phyloP scores from a whole-genome alignment of 2,888 invertebrate genomes.

The Oscheius sp. region DNA sequence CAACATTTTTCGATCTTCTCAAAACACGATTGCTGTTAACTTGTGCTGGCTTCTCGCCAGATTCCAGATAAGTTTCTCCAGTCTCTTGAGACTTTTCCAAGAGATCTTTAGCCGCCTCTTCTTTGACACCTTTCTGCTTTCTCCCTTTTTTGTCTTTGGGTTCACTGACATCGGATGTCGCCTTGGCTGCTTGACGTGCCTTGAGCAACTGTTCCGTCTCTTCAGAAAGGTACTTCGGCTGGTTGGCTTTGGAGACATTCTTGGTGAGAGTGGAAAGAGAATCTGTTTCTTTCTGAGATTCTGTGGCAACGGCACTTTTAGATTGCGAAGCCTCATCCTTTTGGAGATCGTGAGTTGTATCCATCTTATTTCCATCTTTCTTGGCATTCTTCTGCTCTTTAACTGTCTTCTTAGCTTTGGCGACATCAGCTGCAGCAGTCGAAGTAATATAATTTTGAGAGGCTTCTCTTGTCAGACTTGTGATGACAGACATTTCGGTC shows the following conservation, averaged over 20 bases:
- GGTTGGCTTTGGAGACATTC: conserved; percentile 6
- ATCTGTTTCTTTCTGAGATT: conserved; percentile 12
- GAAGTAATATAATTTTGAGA: conserved; percentile 5
- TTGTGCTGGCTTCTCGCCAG: background rate
- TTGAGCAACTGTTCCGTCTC: conserved; percentile 36
- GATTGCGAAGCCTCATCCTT: background rate
- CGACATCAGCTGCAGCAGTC: background rate
- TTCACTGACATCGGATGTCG: conserved; percentile 6
- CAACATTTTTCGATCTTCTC: conserved; percentile 24
- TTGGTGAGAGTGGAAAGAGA: conserved; percentile 19
- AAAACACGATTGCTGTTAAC: conserved; percentile 1
- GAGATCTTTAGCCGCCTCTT: background rate
- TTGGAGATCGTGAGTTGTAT: background rate
- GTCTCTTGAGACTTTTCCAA: background rate
- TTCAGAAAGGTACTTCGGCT: conserved; percentile 36
- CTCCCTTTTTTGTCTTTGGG: background rate
- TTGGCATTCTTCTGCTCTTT: conserved; percentile 21
- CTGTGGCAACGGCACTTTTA: conserved; percentile 2
- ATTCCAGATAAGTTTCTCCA: background rate
- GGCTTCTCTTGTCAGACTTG: conserved; percentile 15
- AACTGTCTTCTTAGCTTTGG: conserved; percentile 23
- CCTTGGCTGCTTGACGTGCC: conserved; percentile 3
- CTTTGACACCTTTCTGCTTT: background rate
- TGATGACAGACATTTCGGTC: background rate
- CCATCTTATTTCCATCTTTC: conserved; percentile 11